Evolutionary conservation across 2,113 vertebrate species (phyloP), one percentile per base, ranked within the genome.

Genomic region (Ammodytes marinus): DNA sequence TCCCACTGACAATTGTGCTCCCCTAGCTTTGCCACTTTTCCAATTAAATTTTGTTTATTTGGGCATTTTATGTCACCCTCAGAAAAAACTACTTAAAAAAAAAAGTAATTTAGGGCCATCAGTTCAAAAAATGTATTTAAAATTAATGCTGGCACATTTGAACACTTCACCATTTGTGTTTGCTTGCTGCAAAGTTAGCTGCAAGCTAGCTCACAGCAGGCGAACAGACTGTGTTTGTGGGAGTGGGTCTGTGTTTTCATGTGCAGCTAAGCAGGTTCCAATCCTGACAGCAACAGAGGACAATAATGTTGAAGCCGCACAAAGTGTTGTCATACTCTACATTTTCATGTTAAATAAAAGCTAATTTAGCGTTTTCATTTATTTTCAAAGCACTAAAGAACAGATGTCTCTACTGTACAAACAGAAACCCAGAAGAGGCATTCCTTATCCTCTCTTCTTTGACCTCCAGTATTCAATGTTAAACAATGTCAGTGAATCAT

Each of bases 401-500:
- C 52, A 75, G 58, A 71, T 27, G 27, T 74, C 50, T 65, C 14
- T n/a, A n/a, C n/a, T n/a, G n/a, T 40, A 58, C 55, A 63, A 66
- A 79, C 27, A 79, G 55, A 67, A 74, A 59, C 14, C 63, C 50
- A 17, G n/a, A 63, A 35, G 35, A 63, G 37, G 3, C 70, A 19
- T 63, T 67, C 17, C 74, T 80, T 59, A 47, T 63, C 13, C 27
- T 65, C 15, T 19, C 35, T n/a, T 10, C 42, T 77, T 73, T 78
- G 53, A 74, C 43, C n/a, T 55, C 5, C 63, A 45, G 74, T 17
- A 47, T 61, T 60, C 27, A 37, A 3, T 54, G 74, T 83, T 40
- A 75, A 74, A 80, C 53, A 52, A 15, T 52, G 43, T 64, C 79
- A 79, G 71, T 52, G 64, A 82, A 78, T 71, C 83, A 80, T 88